phyloP scores from a whole-genome alignment of 2,113 vertebrate genomes.

The Myrmecobius fasciatus region DNA sequence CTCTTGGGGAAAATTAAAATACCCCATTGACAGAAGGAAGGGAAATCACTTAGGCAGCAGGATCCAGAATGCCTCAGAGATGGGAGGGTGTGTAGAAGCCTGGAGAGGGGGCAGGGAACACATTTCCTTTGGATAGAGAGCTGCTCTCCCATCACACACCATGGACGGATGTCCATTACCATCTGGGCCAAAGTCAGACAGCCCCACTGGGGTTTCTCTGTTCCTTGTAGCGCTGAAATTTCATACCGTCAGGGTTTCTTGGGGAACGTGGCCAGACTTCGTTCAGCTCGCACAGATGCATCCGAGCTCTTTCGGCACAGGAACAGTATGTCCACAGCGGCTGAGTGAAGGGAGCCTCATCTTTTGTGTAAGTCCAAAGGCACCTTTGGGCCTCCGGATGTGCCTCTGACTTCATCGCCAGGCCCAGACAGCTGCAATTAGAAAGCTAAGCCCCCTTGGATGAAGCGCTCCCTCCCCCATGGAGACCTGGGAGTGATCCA shows the following conservation, averaged over 20 bases:
- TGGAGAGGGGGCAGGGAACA: neutral
- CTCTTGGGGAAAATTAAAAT: neutral
- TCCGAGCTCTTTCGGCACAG: neutral
- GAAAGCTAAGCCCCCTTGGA: neutral
- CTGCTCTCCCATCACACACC: neutral
- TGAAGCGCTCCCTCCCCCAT: accelerated
- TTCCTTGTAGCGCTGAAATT: neutral
- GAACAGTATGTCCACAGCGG: neutral
- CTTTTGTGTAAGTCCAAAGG: neutral
- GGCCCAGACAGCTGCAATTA: neutral
- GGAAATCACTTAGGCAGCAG: neutral
- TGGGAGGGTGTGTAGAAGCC: neutral
- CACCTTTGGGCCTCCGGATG: neutral
- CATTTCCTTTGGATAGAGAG: neutral
- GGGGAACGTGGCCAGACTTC: neutral
- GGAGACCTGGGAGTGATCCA: neutral
- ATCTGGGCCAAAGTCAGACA: neutral
- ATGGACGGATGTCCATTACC: neutral
- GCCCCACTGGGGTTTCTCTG: neutral
- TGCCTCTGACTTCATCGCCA: neutral
- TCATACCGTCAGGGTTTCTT: neutral
- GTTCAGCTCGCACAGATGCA: neutral
- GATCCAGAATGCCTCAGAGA: neutral
- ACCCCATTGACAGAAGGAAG: neutral
- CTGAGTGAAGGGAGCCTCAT: neutral